Base-by-base conservation (phyloP, 2,797 vertebrate genomes). In the Schizopygopsis pylzovi region DNA sequence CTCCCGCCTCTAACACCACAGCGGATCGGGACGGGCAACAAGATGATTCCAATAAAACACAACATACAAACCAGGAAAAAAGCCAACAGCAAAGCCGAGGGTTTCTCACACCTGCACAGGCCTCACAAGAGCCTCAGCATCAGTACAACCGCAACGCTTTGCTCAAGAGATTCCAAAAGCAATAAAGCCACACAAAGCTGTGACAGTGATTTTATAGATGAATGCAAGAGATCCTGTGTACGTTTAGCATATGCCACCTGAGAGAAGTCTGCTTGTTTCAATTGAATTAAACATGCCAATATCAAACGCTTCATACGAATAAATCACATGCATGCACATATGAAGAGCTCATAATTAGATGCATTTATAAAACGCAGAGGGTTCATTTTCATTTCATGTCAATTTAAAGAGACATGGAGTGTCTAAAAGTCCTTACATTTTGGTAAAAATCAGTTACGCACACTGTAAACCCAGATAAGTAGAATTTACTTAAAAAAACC, bases 41-140 rank as follows among this genome's bases (percentile, higher is more conserved):
- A 49, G 52, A 85, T 47, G 49, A 82, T 59, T 68, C 61, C 56
- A 65, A n/a, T 59, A 47, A 43, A 54, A 71, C 7, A 37, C 73
- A 63, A 76, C 12, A 39, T 33, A 16, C 25, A n/a, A 33, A 37
- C 9, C 10, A 49, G 16, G 4, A 4, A 4, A 22, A 13, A 20
- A 7, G 49, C 28, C 73, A 39, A 49, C n/a, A 77, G 82, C 59
- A n/a, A 39, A 85, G 22, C 78, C 37, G 28, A n/a, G 77, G 68
- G 54, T 33, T 85, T 28, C 47, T 61, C 84, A 80, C 83, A 85
- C 83, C 83, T 80, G 84, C 20, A 13, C 70, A 71, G 56, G 22
- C 22, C 22, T n/a, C 22, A 59, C 56, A 4, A 59, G 83, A 84
- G 41, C 61, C 41, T 83, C 73, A 78, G 33, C 18, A 59, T 39